Conservation (phyloP, 2,888 invertebrate species). For the Endotricha flammealis region DNA sequence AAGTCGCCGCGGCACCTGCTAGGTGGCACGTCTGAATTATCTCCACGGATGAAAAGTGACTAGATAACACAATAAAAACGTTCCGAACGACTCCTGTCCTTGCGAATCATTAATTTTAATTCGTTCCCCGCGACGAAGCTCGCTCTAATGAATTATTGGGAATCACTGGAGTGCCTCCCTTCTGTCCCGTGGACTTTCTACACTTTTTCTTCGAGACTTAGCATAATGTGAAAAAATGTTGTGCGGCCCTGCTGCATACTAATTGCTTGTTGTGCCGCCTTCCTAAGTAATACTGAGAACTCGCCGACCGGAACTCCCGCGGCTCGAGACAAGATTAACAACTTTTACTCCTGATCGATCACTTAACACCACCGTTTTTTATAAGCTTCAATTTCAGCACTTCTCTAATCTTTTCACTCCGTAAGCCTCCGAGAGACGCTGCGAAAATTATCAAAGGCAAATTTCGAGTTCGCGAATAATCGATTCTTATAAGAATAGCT, state of each 20-base stretch:
- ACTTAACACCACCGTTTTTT: conserved; percentile 54
- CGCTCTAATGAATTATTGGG: conserved; percentile 76
- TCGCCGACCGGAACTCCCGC: conserved; percentile 55
- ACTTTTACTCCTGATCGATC: conserved; percentile 69
- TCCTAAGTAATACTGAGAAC: conserved; percentile 55
- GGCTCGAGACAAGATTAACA: conserved; percentile 65
- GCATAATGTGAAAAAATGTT: conserved; percentile 77
- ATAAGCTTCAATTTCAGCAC: conserved; percentile 50
- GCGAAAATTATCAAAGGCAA: conserved; percentile 33
- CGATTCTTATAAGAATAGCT: conserved; percentile 34
- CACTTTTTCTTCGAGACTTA: conserved; percentile 71
- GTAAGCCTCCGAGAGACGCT: conserved; percentile 21
- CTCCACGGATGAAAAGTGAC: conserved; percentile 67
- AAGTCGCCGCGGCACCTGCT: conserved; percentile 60
- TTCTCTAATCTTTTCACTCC: conserved; percentile 40
- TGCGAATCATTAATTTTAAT: conserved; percentile 78
- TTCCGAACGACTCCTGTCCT: conserved; percentile 56
- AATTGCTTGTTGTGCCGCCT: conserved; percentile 72
- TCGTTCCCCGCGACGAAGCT: conserved; percentile 70
- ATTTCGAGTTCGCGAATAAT: conserved; percentile 34
- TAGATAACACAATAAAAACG: conserved; percentile 63
- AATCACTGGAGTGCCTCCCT: conserved; percentile 61
- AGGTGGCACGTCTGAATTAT: conserved; percentile 58
- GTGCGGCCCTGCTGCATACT: conserved; percentile 69
- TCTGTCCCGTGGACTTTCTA: conserved; percentile 51